Evolutionary conservation across 2,797 vertebrate species (phyloP).

Genomic region (Australoheros facetus): DNA sequence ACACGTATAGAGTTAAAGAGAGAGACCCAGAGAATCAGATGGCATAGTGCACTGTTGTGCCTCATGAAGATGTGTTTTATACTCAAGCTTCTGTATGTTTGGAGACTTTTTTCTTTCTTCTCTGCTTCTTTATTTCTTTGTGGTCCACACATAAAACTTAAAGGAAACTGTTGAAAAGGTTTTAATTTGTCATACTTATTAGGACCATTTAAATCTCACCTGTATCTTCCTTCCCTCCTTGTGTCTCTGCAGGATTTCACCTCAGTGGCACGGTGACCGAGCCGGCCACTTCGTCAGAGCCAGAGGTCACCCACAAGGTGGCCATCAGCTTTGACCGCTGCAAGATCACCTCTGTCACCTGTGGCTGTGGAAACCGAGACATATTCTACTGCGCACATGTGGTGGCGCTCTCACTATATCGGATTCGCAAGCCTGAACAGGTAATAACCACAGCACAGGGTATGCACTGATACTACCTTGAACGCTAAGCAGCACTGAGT

Average conservation of each 20-base stretch:
- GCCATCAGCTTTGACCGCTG: conserved; percentile 99
- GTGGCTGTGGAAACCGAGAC: conserved; percentile 96
- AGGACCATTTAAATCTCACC: neutral
- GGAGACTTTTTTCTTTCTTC: neutral
- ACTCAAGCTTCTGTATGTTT: conserved; percentile 47
- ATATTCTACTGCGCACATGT: conserved; percentile 99
- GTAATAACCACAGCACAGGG: conserved; percentile 71
- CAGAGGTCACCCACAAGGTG: conserved; percentile 94
- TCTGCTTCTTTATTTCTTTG: neutral
- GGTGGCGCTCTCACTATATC: conserved; percentile 96
- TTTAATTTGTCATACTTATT: neutral
- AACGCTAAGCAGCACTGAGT: neutral
- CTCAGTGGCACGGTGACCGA: conserved; percentile 97
- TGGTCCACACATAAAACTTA: neutral
- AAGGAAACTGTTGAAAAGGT: neutral
- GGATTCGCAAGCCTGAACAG: conserved; percentile 97
- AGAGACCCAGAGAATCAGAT: conserved; percentile 51
- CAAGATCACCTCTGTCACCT: conserved; percentile 98
- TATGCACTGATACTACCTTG: neutral
- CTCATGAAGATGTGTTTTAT: conserved; percentile 54
- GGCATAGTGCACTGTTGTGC: conserved; percentile 34
- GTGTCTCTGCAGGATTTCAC: conserved; percentile 88
- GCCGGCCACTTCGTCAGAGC: conserved; percentile 87
- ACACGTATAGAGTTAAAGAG: conserved; percentile 17
- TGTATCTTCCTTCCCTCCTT: neutral